Evolutionary conservation across 2,888 invertebrate genomes (phyloP).

Genomic region (Machimus atricapillus): DNA sequence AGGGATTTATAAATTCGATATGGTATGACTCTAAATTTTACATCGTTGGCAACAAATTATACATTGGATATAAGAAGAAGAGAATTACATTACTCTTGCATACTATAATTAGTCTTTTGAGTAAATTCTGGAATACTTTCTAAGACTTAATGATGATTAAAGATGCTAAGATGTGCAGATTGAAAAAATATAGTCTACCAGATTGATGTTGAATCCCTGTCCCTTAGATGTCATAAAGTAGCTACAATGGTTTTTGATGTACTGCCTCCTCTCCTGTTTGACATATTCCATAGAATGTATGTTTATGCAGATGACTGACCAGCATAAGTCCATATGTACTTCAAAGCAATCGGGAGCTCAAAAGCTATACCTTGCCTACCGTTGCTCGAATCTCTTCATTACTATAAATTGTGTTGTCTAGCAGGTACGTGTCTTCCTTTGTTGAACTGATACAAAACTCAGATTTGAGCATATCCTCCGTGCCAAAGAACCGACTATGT

Average conservation of each 20-base stretch:
- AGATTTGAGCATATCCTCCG: background rate
- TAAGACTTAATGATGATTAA: background rate
- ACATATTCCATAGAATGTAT: background rate
- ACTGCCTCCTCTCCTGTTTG: background rate
- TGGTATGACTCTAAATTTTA: background rate
- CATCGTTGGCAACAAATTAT: background rate
- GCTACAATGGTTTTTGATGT: background rate
- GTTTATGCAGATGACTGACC: background rate
- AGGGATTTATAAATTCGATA: background rate
- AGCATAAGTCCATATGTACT: background rate
- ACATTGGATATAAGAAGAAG: background rate
- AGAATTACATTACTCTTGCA: background rate
- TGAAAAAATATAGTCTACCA: background rate
- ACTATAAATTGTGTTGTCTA: conserved; percentile 20
- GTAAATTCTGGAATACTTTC: no score
- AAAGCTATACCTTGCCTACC: background rate
- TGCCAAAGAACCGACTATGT: conserved; percentile 3
- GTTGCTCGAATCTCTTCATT: background rate
- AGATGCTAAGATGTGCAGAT: background rate
- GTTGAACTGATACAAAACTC: conserved; percentile 1
- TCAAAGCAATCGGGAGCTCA: background rate
- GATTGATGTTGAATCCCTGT: background rate
- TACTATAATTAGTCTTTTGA: no score
- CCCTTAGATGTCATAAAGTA: background rate
- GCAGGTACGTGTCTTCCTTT: background rate